Evolutionary conservation across 1,140 invertebrate species (phyloP).

Genomic region (Euwallacea similis): DNA sequence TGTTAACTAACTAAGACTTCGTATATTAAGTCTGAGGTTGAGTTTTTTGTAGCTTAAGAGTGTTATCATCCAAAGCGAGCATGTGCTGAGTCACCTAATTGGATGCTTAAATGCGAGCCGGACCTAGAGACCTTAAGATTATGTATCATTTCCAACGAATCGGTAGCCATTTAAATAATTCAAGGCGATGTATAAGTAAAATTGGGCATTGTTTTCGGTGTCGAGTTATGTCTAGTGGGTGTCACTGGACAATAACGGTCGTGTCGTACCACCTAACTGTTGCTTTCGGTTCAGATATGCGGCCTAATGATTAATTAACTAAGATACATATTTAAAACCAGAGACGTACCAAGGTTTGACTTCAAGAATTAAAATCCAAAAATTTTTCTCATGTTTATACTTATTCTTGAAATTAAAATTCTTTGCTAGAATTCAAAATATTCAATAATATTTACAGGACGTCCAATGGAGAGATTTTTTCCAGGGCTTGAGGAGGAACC

Average conservation of each 20-base stretch:
- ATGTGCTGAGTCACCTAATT: slow-evolving; percentile 13
- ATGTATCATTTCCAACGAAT: slow-evolving; percentile 22
- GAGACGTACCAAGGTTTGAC: too few species aligned
- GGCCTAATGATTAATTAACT: slow-evolving; percentile 8
- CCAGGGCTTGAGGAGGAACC: too few species aligned
- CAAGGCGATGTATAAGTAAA: slow-evolving; percentile 24
- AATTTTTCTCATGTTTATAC: too few species aligned
- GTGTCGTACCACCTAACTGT: not conserved
- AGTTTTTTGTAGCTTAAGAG: too few species aligned
- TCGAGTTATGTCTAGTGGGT: slow-evolving; percentile 10
- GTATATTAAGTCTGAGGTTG: too few species aligned
- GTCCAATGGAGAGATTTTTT: too few species aligned
- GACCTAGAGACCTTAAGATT: slow-evolving; percentile 24
- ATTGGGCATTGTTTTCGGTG: slow-evolving; percentile 20
- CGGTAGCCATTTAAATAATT: slow-evolving; percentile 23
- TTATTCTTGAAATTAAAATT: too few species aligned
- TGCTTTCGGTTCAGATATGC: slow-evolving; percentile 6
- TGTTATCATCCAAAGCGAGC: too few species aligned
- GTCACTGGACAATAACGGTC: not conserved
- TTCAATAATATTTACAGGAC: too few species aligned
- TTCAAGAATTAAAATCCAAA: too few species aligned
- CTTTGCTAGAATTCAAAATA: too few species aligned
- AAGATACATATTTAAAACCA: not conserved
- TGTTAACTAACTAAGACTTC: too few species aligned
- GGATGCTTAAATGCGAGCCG: slow-evolving; percentile 14